A percentile compares a stretch with the other conserved stretches of the same genome.
Conservation (phyloP, 1,140 invertebrate species). For the Meloidogyne exigua region DNA sequence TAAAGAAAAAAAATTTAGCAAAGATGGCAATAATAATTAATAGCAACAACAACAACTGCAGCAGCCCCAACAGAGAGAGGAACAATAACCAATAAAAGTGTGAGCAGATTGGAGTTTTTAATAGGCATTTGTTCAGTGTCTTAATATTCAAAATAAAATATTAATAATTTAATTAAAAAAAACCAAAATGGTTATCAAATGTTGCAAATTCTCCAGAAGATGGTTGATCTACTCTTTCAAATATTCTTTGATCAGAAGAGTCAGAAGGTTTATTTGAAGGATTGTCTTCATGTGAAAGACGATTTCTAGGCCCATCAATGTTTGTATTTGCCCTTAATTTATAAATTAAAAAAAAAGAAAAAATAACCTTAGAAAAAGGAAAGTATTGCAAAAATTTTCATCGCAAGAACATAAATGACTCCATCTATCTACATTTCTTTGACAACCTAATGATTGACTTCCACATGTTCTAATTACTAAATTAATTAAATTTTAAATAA, state of each 20-base stretch:
- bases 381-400: constrained; percentile 47
- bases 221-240: constrained; percentile 30
- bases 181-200: constrained; percentile 15
- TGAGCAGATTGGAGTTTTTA: constrained; percentile 40
- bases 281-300: not conserved
- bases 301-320: constrained; percentile 22
- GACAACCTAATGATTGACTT: constrained; percentile 51
- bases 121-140: not conserved
- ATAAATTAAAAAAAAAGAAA: not conserved
- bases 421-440: constrained; percentile 44
- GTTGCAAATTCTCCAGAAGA: constrained; percentile 35
- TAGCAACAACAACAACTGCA: constrained; percentile 45
- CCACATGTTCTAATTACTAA: constrained; percentile 52
- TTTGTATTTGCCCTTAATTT: constrained; percentile 23
- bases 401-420: constrained; percentile 47
- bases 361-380: constrained; percentile 40
- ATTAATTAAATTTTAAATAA: no score
- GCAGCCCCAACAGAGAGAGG: constrained; percentile 52
- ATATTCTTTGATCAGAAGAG: constrained; percentile 23
- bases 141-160: not conserved
- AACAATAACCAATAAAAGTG: constrained; percentile 46
- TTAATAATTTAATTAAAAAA: constrained; percentile 22
- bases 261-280: constrained; percentile 3
- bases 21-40: constrained; percentile 55
- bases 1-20: constrained; percentile 28